phyloP scores from a whole-genome alignment of 2,113 vertebrate species.

The Montifringilla adamsi region DNA sequence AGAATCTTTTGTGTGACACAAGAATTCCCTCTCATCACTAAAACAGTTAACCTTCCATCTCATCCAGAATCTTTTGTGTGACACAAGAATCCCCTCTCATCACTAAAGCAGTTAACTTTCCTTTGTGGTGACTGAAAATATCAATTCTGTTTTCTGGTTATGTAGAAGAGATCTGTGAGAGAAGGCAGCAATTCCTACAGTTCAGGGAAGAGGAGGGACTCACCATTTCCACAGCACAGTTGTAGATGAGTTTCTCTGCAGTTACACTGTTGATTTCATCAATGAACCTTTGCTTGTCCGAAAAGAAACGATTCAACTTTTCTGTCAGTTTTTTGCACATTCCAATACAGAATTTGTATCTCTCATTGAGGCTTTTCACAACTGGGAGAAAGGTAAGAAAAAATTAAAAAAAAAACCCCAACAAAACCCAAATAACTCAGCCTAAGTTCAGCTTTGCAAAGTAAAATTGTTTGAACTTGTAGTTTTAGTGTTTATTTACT shows the following conservation, averaged over 20 bases:
- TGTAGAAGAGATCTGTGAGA: neutral
- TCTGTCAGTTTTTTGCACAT: slow-evolving; percentile 92
- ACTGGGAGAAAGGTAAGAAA: slow-evolving; percentile 71
- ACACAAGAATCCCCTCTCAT: neutral
- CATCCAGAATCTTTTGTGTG: neutral
- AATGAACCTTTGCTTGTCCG: slow-evolving; percentile 94
- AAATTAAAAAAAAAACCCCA: neutral
- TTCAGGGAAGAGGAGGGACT: neutral
- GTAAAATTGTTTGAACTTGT: neutral
- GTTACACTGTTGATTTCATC: slow-evolving; percentile 97
- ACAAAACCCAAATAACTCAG: neutral
- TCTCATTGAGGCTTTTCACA: slow-evolving; percentile 92
- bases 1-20: too few relatives aligned
- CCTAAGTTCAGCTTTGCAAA: neutral
- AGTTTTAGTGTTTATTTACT: neutral
- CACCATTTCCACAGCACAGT: slow-evolving; percentile 94
- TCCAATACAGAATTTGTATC: slow-evolving; percentile 92
- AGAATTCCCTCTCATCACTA: too few relatives aligned
- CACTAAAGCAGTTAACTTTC: neutral
- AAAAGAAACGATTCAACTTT: slow-evolving; percentile 93
- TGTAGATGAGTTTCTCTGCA: slow-evolving; percentile 97
- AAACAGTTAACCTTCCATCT: too few relatives aligned
- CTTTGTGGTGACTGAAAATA: neutral
- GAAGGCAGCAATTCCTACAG: neutral
- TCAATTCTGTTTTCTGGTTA: neutral